These are phyloP conservation scores for Laspeyria flexula DNA, from an alignment of 2,888 invertebrate genomes.

Conservation along the genomic window DNA sequence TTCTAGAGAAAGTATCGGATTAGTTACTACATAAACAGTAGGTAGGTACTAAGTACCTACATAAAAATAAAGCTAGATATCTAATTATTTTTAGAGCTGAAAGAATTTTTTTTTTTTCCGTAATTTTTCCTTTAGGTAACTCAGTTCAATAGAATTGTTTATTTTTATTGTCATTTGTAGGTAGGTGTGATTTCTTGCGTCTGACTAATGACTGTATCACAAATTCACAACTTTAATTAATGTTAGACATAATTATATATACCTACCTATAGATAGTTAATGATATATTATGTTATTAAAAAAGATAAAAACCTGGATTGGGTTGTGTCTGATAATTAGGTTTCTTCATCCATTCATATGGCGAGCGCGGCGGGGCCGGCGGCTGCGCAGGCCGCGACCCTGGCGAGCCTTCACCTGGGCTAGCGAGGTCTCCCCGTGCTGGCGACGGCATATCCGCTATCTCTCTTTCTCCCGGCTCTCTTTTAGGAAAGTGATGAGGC, in stretches of 20 bases:
- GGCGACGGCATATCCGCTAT: slow-evolving; percentile 79
- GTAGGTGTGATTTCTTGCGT: slow-evolving; percentile 1
- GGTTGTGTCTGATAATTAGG: slow-evolving; percentile 94
- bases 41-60: no score
- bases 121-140: no score
- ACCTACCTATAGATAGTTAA: neutral
- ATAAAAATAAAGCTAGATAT: no score
- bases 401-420: slow-evolving; percentile 84
- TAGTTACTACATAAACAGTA: no score
- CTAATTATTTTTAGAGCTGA: no score
- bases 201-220: neutral
- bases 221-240: no score
- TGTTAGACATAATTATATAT: neutral
- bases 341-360: slow-evolving; percentile 97
- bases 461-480: slow-evolving; percentile 76
- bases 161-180: neutral
- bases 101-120: no score
- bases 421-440: slow-evolving; percentile 83
- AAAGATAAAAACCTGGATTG: slow-evolving; percentile 89
- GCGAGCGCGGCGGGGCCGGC: slow-evolving; percentile 91
- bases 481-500: slow-evolving; percentile 78
- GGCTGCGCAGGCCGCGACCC: slow-evolving; percentile 82
- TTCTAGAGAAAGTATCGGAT: no score
- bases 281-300: slow-evolving; percentile 9
- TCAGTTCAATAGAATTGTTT: no score